These are phyloP conservation scores for Julus scandinavius DNA, from an alignment of 2,888 invertebrate species.

Conservation along the genomic window DNA sequence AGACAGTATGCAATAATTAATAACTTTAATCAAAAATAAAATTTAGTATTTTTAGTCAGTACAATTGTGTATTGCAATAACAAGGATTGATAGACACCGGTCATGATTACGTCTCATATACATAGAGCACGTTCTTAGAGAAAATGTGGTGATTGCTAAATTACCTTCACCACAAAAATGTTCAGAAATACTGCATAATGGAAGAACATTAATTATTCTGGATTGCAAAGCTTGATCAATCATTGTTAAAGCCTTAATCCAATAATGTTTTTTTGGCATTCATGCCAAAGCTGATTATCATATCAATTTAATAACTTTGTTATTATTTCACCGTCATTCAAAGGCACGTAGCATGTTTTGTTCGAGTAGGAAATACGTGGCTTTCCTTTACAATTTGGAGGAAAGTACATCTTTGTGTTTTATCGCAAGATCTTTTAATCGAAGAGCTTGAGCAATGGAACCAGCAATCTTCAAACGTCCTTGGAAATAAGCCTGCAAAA, in stretches of 20 bases:
- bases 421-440: slow-evolving; percentile 54
- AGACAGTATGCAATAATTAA: not conserved
- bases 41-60: not conserved
- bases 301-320: not conserved
- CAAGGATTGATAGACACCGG: not conserved
- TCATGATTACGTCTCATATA: not conserved
- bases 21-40: slow-evolving; percentile 22
- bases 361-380: not conserved
- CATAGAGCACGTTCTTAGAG: not conserved
- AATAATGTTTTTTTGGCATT: not conserved
- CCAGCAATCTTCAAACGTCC: slow-evolving; percentile 92
- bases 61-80: not conserved
- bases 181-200: not conserved
- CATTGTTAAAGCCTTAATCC: not conserved
- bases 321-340: not conserved
- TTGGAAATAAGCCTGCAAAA: slow-evolving; percentile 71
- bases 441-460: slow-evolving; percentile 73
- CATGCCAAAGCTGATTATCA: not conserved
- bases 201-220: slow-evolving; percentile 7
- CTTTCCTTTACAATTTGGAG: slow-evolving; percentile 51
- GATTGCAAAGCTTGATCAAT: not conserved
- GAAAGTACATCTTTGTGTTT: slow-evolving; percentile 54
- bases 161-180: not conserved
- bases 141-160: not conserved
- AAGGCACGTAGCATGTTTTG: not conserved